Conservation (phyloP, 2,113 vertebrate genomes). For the Scomber colias region DNA sequence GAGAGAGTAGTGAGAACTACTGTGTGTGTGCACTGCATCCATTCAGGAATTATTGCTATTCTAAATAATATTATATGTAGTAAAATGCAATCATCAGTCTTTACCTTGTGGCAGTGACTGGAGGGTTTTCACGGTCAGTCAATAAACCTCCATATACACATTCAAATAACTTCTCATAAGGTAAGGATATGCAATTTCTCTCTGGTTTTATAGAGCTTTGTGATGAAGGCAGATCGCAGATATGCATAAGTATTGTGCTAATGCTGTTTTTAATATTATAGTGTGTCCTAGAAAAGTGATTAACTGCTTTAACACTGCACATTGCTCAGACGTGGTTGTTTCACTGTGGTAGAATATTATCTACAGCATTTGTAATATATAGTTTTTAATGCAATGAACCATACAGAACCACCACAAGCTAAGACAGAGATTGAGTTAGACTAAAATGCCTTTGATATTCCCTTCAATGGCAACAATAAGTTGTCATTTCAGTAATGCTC, state of each 20-base stretch:
- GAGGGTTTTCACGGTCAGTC: conserved; percentile 33
- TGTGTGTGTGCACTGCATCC: background rate
- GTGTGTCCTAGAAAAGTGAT: no score
- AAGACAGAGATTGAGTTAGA: no score
- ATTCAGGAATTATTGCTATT: conserved; percentile 16
- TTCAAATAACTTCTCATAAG: conserved; percentile 2
- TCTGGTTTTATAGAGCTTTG: background rate
- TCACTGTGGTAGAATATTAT: no score
- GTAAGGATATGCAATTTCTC: conserved; percentile 12
- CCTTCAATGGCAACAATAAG: no score
- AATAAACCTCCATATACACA: background rate
- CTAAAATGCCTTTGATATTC: no score
- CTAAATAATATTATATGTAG: conserved; percentile 6
- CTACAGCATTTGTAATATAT: no score
- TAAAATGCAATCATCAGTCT: conserved; percentile 18
- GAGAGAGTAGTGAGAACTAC: background rate
- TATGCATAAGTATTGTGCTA: background rate
- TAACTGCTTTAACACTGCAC: no score
- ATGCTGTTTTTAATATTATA: no score
- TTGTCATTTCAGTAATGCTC: no score
- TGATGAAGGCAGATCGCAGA: background rate
- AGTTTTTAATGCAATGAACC: no score
- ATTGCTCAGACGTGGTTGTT: no score
- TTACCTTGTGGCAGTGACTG: conserved; percentile 32
- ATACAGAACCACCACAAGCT: no score